Base-by-base conservation (phyloP, 2,888 invertebrate genomes). In the Spodoptera exigua region DNA sequence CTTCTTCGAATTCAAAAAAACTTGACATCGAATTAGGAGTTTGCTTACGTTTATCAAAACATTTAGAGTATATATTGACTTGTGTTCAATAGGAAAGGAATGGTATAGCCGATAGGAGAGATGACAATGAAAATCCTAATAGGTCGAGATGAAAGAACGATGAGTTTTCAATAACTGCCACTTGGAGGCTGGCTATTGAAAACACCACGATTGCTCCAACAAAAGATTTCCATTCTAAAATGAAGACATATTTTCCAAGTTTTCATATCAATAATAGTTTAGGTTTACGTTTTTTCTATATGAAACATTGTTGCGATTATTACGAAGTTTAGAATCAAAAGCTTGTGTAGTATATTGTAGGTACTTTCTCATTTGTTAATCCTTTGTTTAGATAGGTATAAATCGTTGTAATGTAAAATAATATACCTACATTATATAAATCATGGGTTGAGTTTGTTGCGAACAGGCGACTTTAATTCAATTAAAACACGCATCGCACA, bases 251-350 rank as follows among this genome's bases (percentile, higher is more conserved):
- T 77, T 71, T 79, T 69, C 68, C 58, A 78, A 73, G 59, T 76
- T 75, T 27, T 62, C 37, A 51, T 62, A 76, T 51, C 55, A 39
- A 16, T 13, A 55, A 44, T 61, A 18, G 39, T 48, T 34, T 12
- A 13, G 46, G 21, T 39, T 56, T 61, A 44, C 51, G 27, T 34
- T 39, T 41, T 35, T 71, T 55, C 48, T 53, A 51, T 51, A 60
- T 54, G 9, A 11, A 65, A 71, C 48, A 70, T 73, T 81, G 79
- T 83, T 87, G 83, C 83, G 84, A 85, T 79, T 79, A 82, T 79
- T 77, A 84, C 72, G 60, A 74, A 74, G 68, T 80, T 84, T 83
- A 79, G 27, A 85, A 86, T 84, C 79, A 83, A 82, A 86, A 82
- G 77, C 74, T 64, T 69, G 56, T 67, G 49, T 46, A 66, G 45